Evolutionary conservation across 2,797 vertebrate species (phyloP), one percentile per base, ranked within the genome.

Genomic region (Acanthornis magna): DNA sequence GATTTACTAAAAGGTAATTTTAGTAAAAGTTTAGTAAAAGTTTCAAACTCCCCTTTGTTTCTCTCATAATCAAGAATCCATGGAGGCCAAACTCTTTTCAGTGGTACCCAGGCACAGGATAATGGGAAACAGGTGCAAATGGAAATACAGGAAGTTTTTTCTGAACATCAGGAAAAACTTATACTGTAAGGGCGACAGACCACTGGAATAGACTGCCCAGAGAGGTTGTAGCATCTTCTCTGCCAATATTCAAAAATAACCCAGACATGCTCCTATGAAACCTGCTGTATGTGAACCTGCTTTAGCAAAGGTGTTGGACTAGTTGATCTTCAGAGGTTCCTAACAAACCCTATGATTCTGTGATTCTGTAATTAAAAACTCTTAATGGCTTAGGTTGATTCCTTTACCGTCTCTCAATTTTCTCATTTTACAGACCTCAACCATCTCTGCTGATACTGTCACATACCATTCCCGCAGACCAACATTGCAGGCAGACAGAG

Each of bases 51-150:
- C 5, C 43, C 18, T 78, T 2, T 36, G 13, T 81, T 72, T 62
- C 13, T 45, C 36, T 43, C 15, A 61, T 6, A 51, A 58, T 9
- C 32, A 60, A 75, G 15, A n/a, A 71, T 30, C 19, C 4, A 1
- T 40, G 38, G 12, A 61, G 21, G 18, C 5, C 21, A 40, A 66
- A 60, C 12, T 53, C 10, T 26, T 45, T 45, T 40, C 61, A 67
- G 5, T 30, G 16, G 20, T 60, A 38, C 17, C 8, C 21, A 40
- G 29, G 4, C 11, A 60, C 29, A 43, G 29, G 51, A 53, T 7
- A 34, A 30, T 2, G 3, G 45, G 15, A 13, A 32, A 23, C 1
- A 0, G 20, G 38, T 16, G 30, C 16, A 66, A 40, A 10, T 17
- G 30, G 38, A 80, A 60, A 53, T 20, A 30, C 4, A 60, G 25